phyloP scores from a whole-genome alignment of 1,140 invertebrate genomes.

The Caenorhabditis inopinata region DNA sequence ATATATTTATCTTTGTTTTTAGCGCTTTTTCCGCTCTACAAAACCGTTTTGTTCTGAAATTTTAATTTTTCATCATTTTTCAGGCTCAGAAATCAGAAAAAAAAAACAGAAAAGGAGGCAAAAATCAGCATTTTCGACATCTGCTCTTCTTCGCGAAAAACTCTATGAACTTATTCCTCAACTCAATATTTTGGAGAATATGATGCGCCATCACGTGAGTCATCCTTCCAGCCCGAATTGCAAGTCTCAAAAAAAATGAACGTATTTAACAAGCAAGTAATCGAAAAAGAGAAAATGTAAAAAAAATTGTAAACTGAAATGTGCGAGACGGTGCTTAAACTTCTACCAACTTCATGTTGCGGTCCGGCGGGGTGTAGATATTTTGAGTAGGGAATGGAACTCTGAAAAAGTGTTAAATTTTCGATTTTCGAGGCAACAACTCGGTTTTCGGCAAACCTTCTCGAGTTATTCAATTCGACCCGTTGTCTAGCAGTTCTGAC shows the following conservation, averaged over 20 bases:
- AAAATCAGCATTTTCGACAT: no score
- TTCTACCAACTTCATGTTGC: slow-evolving; percentile 12
- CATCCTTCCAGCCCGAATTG: no score
- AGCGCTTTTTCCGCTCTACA: no score
- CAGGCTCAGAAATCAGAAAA: not conserved
- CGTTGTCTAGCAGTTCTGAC: slow-evolving; percentile 40
- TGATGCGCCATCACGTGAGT: no score
- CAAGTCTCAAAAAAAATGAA: not conserved
- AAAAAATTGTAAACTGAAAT: not conserved
- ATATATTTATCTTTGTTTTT: no score
- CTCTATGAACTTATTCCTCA: no score
- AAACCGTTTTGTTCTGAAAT: no score
- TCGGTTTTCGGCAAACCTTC: no score
- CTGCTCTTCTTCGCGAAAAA: no score
- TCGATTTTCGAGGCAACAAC: no score
- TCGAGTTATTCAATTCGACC: slow-evolving; percentile 45
- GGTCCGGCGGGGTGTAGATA: not conserved
- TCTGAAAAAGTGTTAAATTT: not conserved
- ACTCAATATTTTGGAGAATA: no score
- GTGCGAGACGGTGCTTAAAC: not conserved
- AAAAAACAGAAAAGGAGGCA: not conserved
- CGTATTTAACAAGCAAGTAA: not conserved
- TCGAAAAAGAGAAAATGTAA: not conserved
- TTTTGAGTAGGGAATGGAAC: slow-evolving; percentile 4
- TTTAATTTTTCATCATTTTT: not conserved